Conservation (phyloP, 2,888 invertebrate genomes). For the Deilephila porcellus region DNA sequence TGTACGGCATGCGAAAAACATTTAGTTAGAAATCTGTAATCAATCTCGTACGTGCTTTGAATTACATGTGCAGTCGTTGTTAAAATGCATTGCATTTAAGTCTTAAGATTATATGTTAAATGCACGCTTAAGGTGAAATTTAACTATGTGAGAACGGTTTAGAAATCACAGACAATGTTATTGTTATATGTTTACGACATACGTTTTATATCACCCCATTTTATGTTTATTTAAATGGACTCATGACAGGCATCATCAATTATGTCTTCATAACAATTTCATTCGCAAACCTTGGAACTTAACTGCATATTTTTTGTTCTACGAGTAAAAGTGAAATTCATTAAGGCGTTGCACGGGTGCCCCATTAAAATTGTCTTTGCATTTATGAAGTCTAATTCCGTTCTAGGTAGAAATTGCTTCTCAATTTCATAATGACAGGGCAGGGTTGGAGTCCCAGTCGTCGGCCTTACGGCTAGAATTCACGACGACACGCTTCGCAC, state of each 20-base stretch:
- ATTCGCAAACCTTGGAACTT: neutral
- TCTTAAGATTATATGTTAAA: neutral
- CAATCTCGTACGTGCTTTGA: constrained; percentile 7
- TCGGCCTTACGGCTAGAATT: constrained; percentile 53
- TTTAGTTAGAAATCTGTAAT: constrained; percentile 19
- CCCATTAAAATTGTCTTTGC: constrained; percentile 1
- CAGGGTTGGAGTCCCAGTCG: neutral
- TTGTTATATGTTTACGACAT: no score
- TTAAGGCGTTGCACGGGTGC: neutral
- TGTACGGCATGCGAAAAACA: neutral
- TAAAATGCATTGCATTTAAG: constrained; percentile 15
- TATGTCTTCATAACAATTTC: neutral
- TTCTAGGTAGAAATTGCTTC: constrained; percentile 19
- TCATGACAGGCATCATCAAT: neutral
- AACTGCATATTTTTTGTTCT: neutral
- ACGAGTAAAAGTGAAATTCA: neutral
- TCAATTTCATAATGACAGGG: constrained; percentile 25
- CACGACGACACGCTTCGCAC: constrained; percentile 59
- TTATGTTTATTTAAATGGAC: neutral
- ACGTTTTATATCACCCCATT: no score
- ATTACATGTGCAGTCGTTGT: neutral
- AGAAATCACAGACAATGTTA: neutral
- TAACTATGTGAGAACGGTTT: neutral
- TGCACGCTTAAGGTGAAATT: constrained; percentile 8
- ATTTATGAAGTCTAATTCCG: constrained; percentile 11